Conservation (phyloP, 1,140 invertebrate genomes). For the Octopus sinensis region DNA sequence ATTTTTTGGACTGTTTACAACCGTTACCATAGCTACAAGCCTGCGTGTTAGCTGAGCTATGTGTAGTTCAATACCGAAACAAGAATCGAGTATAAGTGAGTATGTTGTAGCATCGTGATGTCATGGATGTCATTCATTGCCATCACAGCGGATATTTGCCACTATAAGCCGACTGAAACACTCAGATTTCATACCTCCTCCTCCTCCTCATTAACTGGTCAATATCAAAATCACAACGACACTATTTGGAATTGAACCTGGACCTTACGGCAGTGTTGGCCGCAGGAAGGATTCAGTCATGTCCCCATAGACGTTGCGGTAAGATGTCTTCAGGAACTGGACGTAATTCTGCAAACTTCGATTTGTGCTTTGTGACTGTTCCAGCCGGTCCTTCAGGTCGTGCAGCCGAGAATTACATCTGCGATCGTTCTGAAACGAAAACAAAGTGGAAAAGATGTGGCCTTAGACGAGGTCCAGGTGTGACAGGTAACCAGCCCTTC, state of each 20-base stretch:
- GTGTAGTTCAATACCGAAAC: too few relatives aligned
- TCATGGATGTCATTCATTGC: too few relatives aligned
- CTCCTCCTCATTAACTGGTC: not conserved
- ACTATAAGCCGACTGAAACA: too few relatives aligned
- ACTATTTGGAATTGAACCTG: not conserved
- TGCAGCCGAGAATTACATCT: constrained; percentile 54
- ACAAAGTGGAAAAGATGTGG: not conserved
- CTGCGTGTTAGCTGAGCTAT: too few relatives aligned
- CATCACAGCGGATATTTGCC: too few relatives aligned
- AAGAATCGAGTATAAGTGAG: too few relatives aligned
- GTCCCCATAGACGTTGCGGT: constrained; percentile 54
- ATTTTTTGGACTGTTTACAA: too few relatives aligned
- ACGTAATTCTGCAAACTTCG: constrained; percentile 57
- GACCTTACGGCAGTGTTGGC: not conserved
- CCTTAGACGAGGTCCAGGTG: too few relatives aligned
- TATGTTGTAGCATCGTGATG: too few relatives aligned
- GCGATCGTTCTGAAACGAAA: constrained; percentile 47
- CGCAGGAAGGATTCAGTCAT: constrained; percentile 25
- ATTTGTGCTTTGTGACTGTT: constrained; percentile 55
- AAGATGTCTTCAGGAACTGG: constrained; percentile 56
- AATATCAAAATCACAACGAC: not conserved
- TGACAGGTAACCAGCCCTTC: too few relatives aligned
- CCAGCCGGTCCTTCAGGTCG: constrained; percentile 54
- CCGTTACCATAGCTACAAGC: too few relatives aligned
- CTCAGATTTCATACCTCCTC: not conserved